phyloP scores from a whole-genome alignment of 2,113 vertebrate genomes.

The Thamnaconus septentrionalis region DNA sequence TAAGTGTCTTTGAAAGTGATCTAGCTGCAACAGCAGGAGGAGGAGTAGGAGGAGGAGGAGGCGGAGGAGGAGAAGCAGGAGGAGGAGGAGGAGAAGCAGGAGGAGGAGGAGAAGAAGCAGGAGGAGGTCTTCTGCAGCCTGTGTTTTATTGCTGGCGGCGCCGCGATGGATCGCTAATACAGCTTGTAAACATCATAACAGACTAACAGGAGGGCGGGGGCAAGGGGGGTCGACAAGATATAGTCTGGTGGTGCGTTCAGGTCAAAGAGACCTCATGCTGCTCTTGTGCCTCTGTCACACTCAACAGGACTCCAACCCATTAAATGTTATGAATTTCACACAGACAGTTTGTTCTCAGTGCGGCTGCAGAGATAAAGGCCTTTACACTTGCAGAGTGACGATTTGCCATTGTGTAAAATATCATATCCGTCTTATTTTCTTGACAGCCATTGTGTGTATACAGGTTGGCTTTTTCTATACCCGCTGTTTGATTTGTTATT shows the following conservation, averaged over 20 bases:
- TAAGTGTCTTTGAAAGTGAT: conserved; percentile 68
- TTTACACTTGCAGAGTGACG: neutral
- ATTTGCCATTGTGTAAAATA: neutral
- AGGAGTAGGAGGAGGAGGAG: conserved; percentile 5
- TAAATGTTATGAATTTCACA: too few relatives aligned
- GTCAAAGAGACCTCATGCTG: too few relatives aligned
- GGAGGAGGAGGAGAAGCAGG: conserved; percentile 14
- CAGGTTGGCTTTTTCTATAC: too few relatives aligned
- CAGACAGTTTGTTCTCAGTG: too few relatives aligned
- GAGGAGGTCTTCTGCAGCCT: conserved; percentile 16
- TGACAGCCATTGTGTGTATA: too few relatives aligned
- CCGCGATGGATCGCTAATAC: neutral
- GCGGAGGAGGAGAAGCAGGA: conserved; percentile 62
- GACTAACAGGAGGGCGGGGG: too few relatives aligned
- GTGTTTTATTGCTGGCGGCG: conserved; percentile 6
- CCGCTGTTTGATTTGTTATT: conserved; percentile 7
- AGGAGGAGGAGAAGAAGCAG: conserved; percentile 28
- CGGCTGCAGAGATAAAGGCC: too few relatives aligned
- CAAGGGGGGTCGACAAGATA: too few relatives aligned
- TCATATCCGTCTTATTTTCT: too few relatives aligned
- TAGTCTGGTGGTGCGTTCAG: too few relatives aligned
- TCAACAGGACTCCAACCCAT: too few relatives aligned
- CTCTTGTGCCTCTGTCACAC: too few relatives aligned
- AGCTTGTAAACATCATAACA: neutral
- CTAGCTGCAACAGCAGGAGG: conserved; percentile 26